phyloP scores from a whole-genome alignment of 30 jellyfish, hydroid and myxozoan genomes.

The Aurelia aurita complex sp. Pacific region DNA sequence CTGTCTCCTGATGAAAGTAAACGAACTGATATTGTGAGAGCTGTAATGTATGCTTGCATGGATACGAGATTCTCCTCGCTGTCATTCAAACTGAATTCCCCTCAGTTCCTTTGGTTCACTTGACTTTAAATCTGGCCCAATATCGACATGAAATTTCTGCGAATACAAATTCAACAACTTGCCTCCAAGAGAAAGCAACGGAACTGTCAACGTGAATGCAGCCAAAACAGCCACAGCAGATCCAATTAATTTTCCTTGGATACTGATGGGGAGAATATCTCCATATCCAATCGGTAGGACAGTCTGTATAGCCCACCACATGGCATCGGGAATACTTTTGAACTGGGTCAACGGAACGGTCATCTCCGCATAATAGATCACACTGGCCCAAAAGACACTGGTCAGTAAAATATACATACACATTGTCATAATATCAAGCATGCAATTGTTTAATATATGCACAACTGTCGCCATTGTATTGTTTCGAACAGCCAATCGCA shows the following conservation, averaged over 20 bases:
- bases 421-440: constrained; percentile 54
- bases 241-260: constrained; percentile 64
- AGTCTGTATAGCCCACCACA: constrained; percentile 94
- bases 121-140: constrained; percentile 38
- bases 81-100: too few species aligned
- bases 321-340: constrained; percentile 72
- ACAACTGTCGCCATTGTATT: constrained; percentile 47
- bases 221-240: constrained; percentile 68
- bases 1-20: constrained; percentile 66
- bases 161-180: constrained; percentile 56
- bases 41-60: background rate
- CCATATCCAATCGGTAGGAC: constrained; percentile 82
- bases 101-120: background rate
- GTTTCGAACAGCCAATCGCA: constrained; percentile 48
- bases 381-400: constrained; percentile 63
- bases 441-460: constrained; percentile 37
- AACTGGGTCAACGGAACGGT: constrained; percentile 37
- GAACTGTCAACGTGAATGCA: constrained; percentile 70
- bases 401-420: constrained; percentile 48
- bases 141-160: constrained; percentile 34
- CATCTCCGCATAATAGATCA: constrained; percentile 59
- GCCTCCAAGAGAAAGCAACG: constrained; percentile 76
- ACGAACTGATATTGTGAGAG: constrained; percentile 54
- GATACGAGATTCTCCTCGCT: too few species aligned
- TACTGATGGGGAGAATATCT: constrained; percentile 66